Conservation (phyloP, 2,888 invertebrate species). For the Spodoptera exigua region DNA sequence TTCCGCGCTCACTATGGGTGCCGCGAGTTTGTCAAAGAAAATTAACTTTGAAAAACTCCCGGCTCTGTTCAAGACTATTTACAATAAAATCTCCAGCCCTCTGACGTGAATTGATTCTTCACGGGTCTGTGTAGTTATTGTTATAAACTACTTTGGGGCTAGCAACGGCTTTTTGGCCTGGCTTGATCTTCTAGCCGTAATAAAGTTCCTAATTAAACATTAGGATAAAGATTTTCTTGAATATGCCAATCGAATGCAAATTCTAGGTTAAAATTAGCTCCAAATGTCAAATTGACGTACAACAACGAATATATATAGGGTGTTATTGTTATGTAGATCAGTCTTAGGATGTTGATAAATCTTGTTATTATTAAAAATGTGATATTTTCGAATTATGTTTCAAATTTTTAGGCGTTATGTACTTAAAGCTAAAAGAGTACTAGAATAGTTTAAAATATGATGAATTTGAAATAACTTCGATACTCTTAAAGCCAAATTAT, state of each 20-base stretch:
- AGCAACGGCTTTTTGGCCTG: constrained; percentile 4
- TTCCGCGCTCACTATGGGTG: constrained; percentile 48
- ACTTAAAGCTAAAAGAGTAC: constrained; percentile 44
- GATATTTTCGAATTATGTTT: constrained; percentile 55
- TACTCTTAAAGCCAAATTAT: constrained; percentile 28
- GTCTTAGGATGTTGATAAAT: constrained; percentile 34
- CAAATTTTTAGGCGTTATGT: constrained; percentile 39
- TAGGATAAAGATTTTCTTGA: constrained; percentile 4
- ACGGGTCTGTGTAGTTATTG: constrained; percentile 21
- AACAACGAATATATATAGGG: constrained; percentile 46
- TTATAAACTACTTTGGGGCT: constrained; percentile 25
- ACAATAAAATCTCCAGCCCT: constrained; percentile 69
- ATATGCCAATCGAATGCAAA: constrained; percentile 11
- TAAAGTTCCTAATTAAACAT: constrained; percentile 21
- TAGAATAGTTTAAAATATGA: constrained; percentile 11
- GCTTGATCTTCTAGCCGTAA: constrained; percentile 9
- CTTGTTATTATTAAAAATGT: constrained; percentile 50
- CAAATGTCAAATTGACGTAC: constrained; percentile 19
- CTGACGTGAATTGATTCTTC: constrained; percentile 53
- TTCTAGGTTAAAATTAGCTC: constrained; percentile 21
- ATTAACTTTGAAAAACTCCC: constrained; percentile 72
- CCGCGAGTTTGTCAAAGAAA: constrained; percentile 64
- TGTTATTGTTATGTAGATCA: constrained; percentile 35
- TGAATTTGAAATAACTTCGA: constrained; percentile 22
- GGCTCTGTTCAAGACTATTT: constrained; percentile 71